Evolutionary conservation across 2,797 vertebrate genomes (phyloP), one percentile per base, ranked within the genome.

Genomic region (Neosalanx taihuensis): DNA sequence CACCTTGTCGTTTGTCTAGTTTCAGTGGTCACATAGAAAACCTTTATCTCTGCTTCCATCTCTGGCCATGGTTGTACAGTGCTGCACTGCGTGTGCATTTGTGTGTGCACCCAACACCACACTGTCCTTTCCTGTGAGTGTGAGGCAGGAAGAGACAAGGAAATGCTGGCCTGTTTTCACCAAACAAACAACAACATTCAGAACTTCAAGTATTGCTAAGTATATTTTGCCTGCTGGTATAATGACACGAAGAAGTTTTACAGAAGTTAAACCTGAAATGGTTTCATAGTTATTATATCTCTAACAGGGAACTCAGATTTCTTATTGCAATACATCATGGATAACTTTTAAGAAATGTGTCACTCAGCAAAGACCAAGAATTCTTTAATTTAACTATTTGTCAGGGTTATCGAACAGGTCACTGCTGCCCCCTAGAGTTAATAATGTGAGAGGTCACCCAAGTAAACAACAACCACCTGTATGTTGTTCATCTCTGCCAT

Each of bases 401-500:
- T 3, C 3, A 23, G 4, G 23, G 30, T 0, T 0, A 35, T 58
- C 7, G 61, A 80, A 31, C 77, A 81, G 84, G 71, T 31, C 84
- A 76, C 79, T 85, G 83, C 78, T 88, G 80, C 88, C 83, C 83
- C 82, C 92, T 84, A 74, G 88, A 90, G 92, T 49, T 71, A 29
- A 17, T 13, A 49, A 0, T 0, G 3, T 65, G 72, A 17, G 81
- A 2, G 1, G 9, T 46, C 41, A 46, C 41, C 10, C 73, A 61
- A 0, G 15, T 56, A 17, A 56, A 57, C 30, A 51, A 5, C 18
- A 15, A 30, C 29, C 78, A 62, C 6, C 71, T 58, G 26, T 31
- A 7, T n/a, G 57, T n/a, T 53, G 3, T n/a, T 57, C 63, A 41
- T 46, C 65, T 51, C 5, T 53, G 65, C 31, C 30, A 62, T 2